Conservation (phyloP, 2,888 invertebrate genomes). For the Meliscaeva auricollis region DNA sequence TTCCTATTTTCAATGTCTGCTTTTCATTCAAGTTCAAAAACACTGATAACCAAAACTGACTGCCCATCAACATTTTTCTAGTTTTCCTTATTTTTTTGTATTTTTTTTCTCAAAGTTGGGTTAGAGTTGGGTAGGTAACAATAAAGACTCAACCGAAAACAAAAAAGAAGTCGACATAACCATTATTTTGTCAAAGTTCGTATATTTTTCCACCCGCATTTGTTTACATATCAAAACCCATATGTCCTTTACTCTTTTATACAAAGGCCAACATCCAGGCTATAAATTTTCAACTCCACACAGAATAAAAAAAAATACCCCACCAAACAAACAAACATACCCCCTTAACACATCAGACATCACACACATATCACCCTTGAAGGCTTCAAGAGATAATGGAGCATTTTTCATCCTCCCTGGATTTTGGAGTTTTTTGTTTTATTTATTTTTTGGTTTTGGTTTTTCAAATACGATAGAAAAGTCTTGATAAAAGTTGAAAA, state of each 20-base stretch:
- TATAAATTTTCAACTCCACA: conserved; percentile 58
- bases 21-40: conserved; percentile 44
- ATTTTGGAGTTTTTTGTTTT: conserved; percentile 19
- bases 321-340: conserved; percentile 24
- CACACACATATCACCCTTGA: conserved; percentile 7
- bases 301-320: conserved; percentile 22
- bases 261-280: conserved; percentile 13
- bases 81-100: background rate
- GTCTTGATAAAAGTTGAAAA: background rate
- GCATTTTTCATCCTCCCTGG: conserved; percentile 34
- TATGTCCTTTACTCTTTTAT: background rate
- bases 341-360: background rate
- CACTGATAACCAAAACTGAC: conserved; percentile 58
- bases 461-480: conserved; percentile 18
- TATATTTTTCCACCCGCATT: conserved; percentile 36
- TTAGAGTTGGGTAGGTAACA: background rate
- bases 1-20: background rate
- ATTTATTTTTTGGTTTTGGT: conserved; percentile 12
- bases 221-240: conserved; percentile 57
- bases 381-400: conserved; percentile 59
- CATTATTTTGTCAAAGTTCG: conserved; percentile 69
- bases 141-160: conserved; percentile 1
- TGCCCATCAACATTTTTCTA: conserved; percentile 35
- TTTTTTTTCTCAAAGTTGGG: background rate
- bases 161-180: conserved; percentile 22